Base-by-base conservation (phyloP, 2,797 vertebrate species). In the Gobionotothen gibberifrons region DNA sequence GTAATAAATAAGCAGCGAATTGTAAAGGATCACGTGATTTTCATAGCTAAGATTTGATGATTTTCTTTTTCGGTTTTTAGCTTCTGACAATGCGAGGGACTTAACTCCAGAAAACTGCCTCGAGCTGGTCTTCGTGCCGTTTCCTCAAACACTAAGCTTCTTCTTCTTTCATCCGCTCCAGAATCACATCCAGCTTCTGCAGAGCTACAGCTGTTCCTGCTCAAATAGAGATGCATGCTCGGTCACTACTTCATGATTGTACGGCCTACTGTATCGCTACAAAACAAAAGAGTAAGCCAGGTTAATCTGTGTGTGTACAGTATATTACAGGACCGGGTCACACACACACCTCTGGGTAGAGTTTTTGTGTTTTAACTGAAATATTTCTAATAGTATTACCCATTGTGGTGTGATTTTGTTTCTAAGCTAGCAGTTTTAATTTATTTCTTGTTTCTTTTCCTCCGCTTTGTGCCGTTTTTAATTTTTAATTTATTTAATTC, bases 21-120 rank as follows among this genome's bases (percentile, higher is more conserved):
- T 88, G 78, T 92, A 89, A 73, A 74, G 57, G 63, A 75, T 79
- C 36, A 63, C 77, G 69, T 75, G 39, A 54, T 75, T 95, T 93
- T 89, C 85, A 89, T 90, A 76, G 44, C 36, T 74, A 51, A n/a
- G 44, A 57, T 11, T 70, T 36, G 61, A 1, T 26, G 16, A 22
- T 49, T 64, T 49, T n/a, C n/a, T 39, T 49, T 64, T 49, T 39
- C 46, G 52, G 40, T 72, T 79, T 54, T 61, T 77, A 66, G 66
- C 80, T 80, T 83, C 69, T 85, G 72, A 77, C 63, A 57, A 71
- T 82, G 47, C 52, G 68, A 5, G 12, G 59, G 22, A 74, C 51
- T 17, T 59, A 69, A 69, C 57, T 83, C 54, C 63, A 74, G 48
- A 75, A 86, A 86, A 76, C 79, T 82, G 87, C 83, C 86, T 85